Base-by-base conservation (phyloP, 2,888 invertebrate genomes). In the Heliothis peltigera region DNA sequence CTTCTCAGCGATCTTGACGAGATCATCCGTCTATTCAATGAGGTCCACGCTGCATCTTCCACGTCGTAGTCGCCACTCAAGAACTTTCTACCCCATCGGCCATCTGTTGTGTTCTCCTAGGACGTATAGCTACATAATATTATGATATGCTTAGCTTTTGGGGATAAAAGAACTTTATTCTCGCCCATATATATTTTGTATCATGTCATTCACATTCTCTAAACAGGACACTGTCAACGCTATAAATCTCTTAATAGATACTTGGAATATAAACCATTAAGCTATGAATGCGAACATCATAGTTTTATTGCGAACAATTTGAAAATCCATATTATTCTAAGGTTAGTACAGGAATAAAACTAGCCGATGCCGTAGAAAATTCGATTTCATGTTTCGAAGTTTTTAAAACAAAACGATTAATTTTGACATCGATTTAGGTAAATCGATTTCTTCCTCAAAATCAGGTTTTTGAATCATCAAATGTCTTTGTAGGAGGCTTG, bases 381-480 rank as follows among this genome's bases (percentile, higher is more conserved):
- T 22, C 1, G 0, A 44, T 39, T 47, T 35, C 35, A 44, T 25
- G 10, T 51, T 46, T 63, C 3, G 22, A 21, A 19, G 2, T 47
- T 25, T 61, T 56, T 49, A 48, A 17, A 7, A 10, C 39, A 28
- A 48, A 64, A 52, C 61, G 44, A 52, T 63, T 44, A 19, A 44
- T 48, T 61, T 57, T 53, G 35, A 21, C 43, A 22, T 56, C 21
- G 47, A 35, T 47, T n/a, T n/a, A 19, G 10, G 21, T 6, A 17
- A 46, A 12, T 35, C 32, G 12, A n/a, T 17, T 49, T 58, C 44
- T 54, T 52, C 1, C 8, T 17, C 3, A 28, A 22, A 54, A 72
- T 69, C 69, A 21, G 54, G 72, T 72, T 63, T 68, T 69, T 51
- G 69, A 75, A 43, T 69, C 72, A 72, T 58, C 32, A 35, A 39